phyloP scores from a whole-genome alignment of 2,888 invertebrate genomes.

The Ectropis crepuscularia region DNA sequence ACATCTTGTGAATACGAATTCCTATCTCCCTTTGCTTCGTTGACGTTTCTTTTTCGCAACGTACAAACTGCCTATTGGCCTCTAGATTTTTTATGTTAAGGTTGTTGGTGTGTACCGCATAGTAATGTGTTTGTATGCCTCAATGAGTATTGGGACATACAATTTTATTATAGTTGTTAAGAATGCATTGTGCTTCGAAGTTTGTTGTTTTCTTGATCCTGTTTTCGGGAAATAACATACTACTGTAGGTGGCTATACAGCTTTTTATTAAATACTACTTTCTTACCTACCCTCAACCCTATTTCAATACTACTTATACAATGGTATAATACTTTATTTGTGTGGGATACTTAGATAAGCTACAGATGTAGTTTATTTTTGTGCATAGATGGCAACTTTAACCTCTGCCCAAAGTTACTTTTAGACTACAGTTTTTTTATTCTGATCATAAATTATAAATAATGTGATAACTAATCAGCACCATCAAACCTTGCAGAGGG shows the following conservation, averaged over 20 bases:
- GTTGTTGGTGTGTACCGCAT: conserved; percentile 41
- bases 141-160: conserved; percentile 5
- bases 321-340: no score
- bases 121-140: conserved; percentile 42
- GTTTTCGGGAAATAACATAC: neutral
- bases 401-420: no score
- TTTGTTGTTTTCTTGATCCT: conserved; percentile 1
- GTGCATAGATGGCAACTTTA: no score
- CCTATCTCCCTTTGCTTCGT: conserved; percentile 9
- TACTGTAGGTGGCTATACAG: neutral
- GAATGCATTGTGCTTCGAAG: neutral
- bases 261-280: no score
- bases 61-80: conserved; percentile 50
- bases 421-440: no score
- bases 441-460: no score
- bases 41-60: conserved; percentile 47
- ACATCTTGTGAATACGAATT: conserved; percentile 17
- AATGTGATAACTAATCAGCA: no score
- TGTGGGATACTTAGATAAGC: no score
- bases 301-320: no score
- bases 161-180: conserved; percentile 7
- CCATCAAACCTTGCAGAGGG: no score
- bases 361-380: no score
- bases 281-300: no score
- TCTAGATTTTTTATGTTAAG: conserved; percentile 54